Evolutionary conservation across 1,140 invertebrate species (phyloP), one percentile per base, ranked within the genome.

Genomic region (Anastrepha obliqua): DNA sequence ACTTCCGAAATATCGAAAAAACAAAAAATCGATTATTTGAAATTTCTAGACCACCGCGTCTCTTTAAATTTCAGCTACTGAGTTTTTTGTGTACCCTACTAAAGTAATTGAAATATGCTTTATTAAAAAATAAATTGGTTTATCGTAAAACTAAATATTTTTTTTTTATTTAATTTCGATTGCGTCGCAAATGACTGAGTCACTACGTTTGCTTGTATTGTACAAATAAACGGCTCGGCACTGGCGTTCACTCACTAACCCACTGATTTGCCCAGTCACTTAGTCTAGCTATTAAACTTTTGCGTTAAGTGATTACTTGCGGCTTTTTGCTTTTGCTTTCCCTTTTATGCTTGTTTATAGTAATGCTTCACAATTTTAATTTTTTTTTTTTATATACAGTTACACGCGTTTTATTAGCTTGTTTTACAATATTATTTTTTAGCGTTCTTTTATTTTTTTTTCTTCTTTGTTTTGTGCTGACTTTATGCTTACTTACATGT

Each of bases 331-430:
- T 11, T 39, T 67, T 67, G 39, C 64, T 65, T 65, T 65, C 62
- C 17, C 62, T 67, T 67, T 67, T 67, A 13, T 13, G 5, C 17
- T 55, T 55, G 51, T 55, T 6, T 55, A 55, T 55, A 55, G 51
- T 55, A 67, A 67, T 42, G 64, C 39, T 42, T 67, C 8, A 67
- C 64, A 67, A 9, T 67, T 67, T 67, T 67, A 42, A 29, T 67
- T n/a, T 42, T 29, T 42, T 67, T 67, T 20, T 67, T 55, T 67
- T 67, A 67, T 39, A 39, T 67, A 9, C 64, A 67, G 20, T 67
- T 13, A 42, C 64, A 3, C 1, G 11, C 20, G 8, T 67, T 67
- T 67, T 67, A 39, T 67, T 9, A 29, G 1, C 20, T 67, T 15
- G 20, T 39, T 67, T 67, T 67, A 64, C 62, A 67, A 67, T 42